phyloP scores from a whole-genome alignment of 2,888 invertebrate genomes.

The Campoplex nolae region DNA sequence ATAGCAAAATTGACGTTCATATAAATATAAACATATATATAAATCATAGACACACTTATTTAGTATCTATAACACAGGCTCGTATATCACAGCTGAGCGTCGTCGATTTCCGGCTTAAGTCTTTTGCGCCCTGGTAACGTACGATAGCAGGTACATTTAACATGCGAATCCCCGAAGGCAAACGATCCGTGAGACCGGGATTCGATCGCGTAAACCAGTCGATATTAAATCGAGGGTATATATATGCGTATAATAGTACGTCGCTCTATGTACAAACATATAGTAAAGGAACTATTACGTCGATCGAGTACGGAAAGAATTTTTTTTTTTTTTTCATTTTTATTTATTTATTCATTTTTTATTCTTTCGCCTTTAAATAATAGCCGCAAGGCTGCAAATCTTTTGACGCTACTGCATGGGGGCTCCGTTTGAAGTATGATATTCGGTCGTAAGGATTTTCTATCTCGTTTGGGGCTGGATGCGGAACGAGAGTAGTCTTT shows the following conservation, averaged over 20 bases:
- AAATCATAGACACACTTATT: constrained; percentile 19
- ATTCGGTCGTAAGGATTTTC: background rate
- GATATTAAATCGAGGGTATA: constrained; percentile 55
- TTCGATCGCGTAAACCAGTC: constrained; percentile 65
- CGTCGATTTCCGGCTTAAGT: constrained; percentile 77
- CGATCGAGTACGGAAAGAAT: constrained; percentile 46
- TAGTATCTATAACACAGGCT: constrained; percentile 70
- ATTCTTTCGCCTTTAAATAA: constrained; percentile 23
- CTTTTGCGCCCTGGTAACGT: constrained; percentile 66
- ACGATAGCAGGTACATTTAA: constrained; percentile 47
- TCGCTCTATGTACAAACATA: background rate
- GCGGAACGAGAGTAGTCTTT: background rate
- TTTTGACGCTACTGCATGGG: constrained; percentile 37
- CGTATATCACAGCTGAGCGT: constrained; percentile 68
- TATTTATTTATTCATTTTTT: background rate
- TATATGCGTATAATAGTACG: constrained; percentile 24
- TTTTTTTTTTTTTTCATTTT: background rate
- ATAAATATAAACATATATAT: constrained; percentile 14
- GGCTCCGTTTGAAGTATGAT: background rate
- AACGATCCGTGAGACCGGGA: constrained; percentile 60
- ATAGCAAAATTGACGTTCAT: constrained; percentile 6
- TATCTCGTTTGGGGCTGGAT: background rate
- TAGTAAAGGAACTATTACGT: constrained; percentile 51
- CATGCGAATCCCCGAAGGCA: constrained; percentile 45
- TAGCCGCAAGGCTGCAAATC: constrained; percentile 49